Evolutionary conservation across 2,888 invertebrate species (phyloP).

Genomic region (Tribolium freemani): DNA sequence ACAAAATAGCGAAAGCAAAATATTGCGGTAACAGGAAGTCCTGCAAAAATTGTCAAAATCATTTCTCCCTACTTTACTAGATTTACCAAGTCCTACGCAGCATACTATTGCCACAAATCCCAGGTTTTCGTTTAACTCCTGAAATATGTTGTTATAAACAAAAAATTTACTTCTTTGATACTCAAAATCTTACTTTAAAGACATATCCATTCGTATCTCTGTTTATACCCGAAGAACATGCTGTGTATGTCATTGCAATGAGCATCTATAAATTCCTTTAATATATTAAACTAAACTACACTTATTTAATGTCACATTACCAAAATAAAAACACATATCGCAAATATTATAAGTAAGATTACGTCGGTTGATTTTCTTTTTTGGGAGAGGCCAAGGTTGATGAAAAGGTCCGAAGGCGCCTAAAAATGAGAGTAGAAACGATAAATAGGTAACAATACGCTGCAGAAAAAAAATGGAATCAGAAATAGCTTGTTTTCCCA

Average conservation of each 20-base stretch:
- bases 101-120: background rate
- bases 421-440: no score
- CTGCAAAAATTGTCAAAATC: background rate
- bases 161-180: no score
- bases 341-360: background rate
- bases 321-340: background rate
- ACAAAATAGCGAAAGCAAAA: conserved; percentile 18
- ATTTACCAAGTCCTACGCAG: conserved; percentile 24
- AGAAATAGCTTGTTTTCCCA: no score
- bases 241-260: conserved; percentile 5
- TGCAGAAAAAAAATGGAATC: no score
- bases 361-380: conserved; percentile 14
- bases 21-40: background rate
- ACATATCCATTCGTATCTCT: conserved; percentile 70
- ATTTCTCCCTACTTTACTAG: background rate
- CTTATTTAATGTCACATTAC: background rate
- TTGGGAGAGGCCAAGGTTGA: conserved; percentile 2
- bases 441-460: no score
- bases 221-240: background rate
- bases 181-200: no score
- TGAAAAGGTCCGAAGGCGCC: background rate
- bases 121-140: no score
- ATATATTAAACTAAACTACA: background rate
- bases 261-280: background rate
- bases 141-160: no score